Evolutionary conservation across 2,888 invertebrate genomes (phyloP).

Genomic region (Sesamia inferens): DNA sequence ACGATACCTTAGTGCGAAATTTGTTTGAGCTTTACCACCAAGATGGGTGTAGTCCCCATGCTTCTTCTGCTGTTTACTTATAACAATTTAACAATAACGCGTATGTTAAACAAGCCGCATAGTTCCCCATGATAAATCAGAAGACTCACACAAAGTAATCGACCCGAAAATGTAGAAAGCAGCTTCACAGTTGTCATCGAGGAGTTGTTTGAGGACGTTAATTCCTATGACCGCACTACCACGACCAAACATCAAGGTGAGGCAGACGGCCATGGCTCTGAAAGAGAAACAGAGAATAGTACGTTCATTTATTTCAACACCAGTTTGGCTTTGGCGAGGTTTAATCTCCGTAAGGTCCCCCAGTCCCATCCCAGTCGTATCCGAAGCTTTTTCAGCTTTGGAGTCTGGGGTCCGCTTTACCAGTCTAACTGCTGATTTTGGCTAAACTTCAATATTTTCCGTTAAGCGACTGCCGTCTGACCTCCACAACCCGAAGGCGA

Average conservation of each 20-base stretch:
- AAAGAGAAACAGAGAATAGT: not conserved
- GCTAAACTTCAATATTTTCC: too few species aligned
- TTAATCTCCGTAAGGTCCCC: too few species aligned
- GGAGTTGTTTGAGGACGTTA: slow-evolving; percentile 89
- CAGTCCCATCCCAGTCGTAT: too few species aligned
- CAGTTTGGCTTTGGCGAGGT: too few species aligned
- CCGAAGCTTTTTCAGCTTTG: too few species aligned
- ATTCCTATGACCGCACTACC: slow-evolving; percentile 91
- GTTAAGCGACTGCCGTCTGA: too few species aligned
- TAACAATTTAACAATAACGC: not conserved
- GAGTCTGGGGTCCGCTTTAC: too few species aligned
- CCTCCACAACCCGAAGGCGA: too few species aligned
- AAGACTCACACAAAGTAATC: slow-evolving; percentile 80
- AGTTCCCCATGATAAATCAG: not conserved
- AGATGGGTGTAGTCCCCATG: not conserved
- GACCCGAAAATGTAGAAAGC: slow-evolving; percentile 90
- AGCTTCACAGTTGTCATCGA: slow-evolving; percentile 90
- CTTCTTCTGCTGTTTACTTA: not conserved
- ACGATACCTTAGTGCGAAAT: not conserved
- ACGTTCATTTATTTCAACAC: too few species aligned
- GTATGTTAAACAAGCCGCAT: not conserved
- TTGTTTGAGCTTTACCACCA: not conserved
- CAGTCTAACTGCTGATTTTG: too few species aligned
- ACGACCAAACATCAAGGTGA: slow-evolving; percentile 91
- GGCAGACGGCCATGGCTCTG: slow-evolving; percentile 91